phyloP scores from a whole-genome alignment of 2,888 invertebrate species.

The Spilosoma lubricipeda region DNA sequence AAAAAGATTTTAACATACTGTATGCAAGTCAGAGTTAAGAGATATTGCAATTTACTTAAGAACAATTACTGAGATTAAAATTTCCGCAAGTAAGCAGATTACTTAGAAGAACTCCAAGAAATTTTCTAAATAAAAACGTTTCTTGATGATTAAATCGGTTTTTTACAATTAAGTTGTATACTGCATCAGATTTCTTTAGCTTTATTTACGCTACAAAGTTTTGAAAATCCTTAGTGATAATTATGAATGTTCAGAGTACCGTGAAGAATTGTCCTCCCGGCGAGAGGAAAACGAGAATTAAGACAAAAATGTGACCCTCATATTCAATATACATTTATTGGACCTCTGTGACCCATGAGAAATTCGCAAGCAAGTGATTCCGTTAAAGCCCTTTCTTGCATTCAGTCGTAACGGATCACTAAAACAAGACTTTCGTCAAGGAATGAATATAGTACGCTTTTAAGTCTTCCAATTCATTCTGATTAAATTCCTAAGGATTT shows the following conservation, averaged over 20 bases:
- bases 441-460: neutral
- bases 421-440: neutral
- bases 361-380: too few species aligned
- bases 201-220: neutral
- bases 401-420: too few species aligned
- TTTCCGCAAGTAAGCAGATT: neutral
- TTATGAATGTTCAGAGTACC: neutral
- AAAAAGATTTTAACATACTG: neutral
- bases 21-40: neutral
- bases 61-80: slow-evolving; percentile 3
- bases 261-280: neutral
- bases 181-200: too few species aligned
- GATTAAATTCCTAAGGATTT: neutral
- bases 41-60: slow-evolving; percentile 1
- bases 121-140: neutral
- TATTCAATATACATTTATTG: too few species aligned
- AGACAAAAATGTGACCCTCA: neutral
- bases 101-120: too few species aligned
- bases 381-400: too few species aligned
- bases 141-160: neutral
- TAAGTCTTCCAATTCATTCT: neutral
- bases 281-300: neutral
- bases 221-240: too few species aligned
- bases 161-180: too few species aligned
- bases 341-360: too few species aligned